Percentiles rank a stretch among this genome's conserved stretches.
These are phyloP conservation scores for Acromyrmex heyeri DNA, from an alignment of 1,140 invertebrate genomes.

Conservation along the genomic window DNA sequence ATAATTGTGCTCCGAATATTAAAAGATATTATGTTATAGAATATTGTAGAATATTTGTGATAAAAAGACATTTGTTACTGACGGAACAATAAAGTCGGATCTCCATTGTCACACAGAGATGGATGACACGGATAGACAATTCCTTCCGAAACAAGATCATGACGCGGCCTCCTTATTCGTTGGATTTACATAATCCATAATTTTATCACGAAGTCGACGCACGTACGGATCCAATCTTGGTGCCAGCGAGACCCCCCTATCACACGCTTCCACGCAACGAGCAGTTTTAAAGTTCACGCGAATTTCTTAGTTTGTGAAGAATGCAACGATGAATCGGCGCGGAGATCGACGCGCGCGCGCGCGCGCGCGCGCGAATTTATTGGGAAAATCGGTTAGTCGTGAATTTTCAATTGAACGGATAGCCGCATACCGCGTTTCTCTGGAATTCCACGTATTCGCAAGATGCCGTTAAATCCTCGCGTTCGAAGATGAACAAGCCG, in stretches of 20 bases:
- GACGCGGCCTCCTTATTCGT: constrained; percentile 32
- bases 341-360: constrained; percentile 8
- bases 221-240: constrained; percentile 40
- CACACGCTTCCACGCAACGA: constrained; percentile 54
- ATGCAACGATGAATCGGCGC: constrained; percentile 53
- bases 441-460: constrained; percentile 3
- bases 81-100: constrained; percentile 3
- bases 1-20: background rate
- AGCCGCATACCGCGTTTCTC: constrained; percentile 4
- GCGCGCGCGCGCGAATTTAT: background rate
- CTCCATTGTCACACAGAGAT: background rate
- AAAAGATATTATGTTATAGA: background rate
- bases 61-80: background rate
- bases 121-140: constrained; percentile 34
- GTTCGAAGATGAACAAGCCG: constrained; percentile 36
- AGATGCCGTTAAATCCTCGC: constrained; percentile 17
- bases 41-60: background rate
- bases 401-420: constrained; percentile 28
- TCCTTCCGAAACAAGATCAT: constrained; percentile 27
- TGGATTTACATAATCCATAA: constrained; percentile 44
- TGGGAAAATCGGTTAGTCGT: background rate
- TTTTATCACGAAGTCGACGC: constrained; percentile 29
- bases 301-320: constrained; percentile 23
- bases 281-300: constrained; percentile 16
- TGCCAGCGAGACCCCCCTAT: constrained; percentile 32